Evolutionary conservation across 92 coral and sea anemone genomes (phyloP).

Genomic region (Zoanthus gigantus): DNA sequence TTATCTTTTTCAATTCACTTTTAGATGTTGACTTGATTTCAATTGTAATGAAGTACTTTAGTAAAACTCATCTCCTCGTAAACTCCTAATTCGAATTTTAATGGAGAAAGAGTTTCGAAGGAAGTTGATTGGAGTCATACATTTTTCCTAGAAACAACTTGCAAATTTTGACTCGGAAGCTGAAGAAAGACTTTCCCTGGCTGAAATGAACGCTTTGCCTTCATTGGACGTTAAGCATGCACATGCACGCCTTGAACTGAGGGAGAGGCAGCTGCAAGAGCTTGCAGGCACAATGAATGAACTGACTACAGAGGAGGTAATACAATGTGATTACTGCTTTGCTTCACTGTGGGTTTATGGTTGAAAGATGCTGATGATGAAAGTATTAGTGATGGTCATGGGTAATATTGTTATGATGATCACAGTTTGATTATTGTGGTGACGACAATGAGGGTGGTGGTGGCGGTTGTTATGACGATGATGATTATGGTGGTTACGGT

Average conservation of each 20-base stretch:
- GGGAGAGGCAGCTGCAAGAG: slow-evolving; percentile 93
- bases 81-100: neutral
- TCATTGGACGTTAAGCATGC: slow-evolving; percentile 96
- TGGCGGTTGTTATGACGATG: too few relatives aligned
- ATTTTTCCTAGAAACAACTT: slow-evolving; percentile 78
- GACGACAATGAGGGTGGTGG: too few relatives aligned
- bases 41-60: neutral
- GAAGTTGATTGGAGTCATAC: neutral
- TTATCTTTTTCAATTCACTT: too few relatives aligned
- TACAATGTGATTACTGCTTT: neutral
- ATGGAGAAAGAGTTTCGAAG: neutral
- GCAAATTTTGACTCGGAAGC: slow-evolving; percentile 87
- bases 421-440: too few relatives aligned
- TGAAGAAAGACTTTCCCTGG: slow-evolving; percentile 70
- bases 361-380: too few relatives aligned
- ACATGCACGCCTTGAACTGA: slow-evolving; percentile 87
- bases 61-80: neutral
- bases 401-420: too few relatives aligned
- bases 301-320: slow-evolving; percentile 92
- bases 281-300: slow-evolving; percentile 98
- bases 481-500: too few relatives aligned
- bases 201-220: slow-evolving; percentile 85
- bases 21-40: too few relatives aligned
- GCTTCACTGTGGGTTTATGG: neutral
- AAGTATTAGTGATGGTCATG: too few relatives aligned